phyloP scores from a whole-genome alignment of 2,113 vertebrate genomes.

The Chaetodon auriga region DNA sequence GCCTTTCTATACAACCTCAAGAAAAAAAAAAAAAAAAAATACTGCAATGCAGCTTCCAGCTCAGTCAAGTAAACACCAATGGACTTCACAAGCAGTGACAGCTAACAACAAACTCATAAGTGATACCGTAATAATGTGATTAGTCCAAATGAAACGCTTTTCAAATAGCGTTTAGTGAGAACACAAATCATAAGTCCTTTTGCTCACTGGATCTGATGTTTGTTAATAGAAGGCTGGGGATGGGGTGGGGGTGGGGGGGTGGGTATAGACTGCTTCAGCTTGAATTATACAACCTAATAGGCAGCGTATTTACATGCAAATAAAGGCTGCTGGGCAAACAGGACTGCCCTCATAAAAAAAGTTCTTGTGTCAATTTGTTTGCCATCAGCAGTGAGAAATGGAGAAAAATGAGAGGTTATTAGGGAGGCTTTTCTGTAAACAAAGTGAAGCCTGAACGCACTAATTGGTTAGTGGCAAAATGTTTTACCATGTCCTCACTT shows the following conservation, averaged over 20 bases:
- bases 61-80: slow-evolving; percentile 34
- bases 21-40: slow-evolving; percentile 15
- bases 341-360: slow-evolving; percentile 47
- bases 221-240: slow-evolving; percentile 28
- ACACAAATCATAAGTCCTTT: slow-evolving; percentile 50
- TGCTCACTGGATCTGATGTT: slow-evolving; percentile 52
- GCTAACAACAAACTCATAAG: slow-evolving; percentile 54
- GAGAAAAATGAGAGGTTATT: slow-evolving; percentile 49
- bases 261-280: slow-evolving; percentile 50
- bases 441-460: slow-evolving; percentile 37
- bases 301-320: slow-evolving; percentile 74
- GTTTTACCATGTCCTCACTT: slow-evolving; percentile 52
- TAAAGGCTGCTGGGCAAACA: slow-evolving; percentile 55
- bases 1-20: slow-evolving; percentile 36
- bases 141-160: slow-evolving; percentile 51
- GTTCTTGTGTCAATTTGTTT: slow-evolving; percentile 54
- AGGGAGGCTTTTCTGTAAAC: slow-evolving; percentile 50
- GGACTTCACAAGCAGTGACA: slow-evolving; percentile 57
- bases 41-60: slow-evolving; percentile 77
- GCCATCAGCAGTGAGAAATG: slow-evolving; percentile 44
- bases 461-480: slow-evolving; percentile 63
- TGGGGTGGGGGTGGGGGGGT: background rate
- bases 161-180: slow-evolving; percentile 41
- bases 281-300: slow-evolving; percentile 71
- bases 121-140: slow-evolving; percentile 45